phyloP scores from a whole-genome alignment of 2,113 vertebrate species.

The Geothlypis trichas region DNA sequence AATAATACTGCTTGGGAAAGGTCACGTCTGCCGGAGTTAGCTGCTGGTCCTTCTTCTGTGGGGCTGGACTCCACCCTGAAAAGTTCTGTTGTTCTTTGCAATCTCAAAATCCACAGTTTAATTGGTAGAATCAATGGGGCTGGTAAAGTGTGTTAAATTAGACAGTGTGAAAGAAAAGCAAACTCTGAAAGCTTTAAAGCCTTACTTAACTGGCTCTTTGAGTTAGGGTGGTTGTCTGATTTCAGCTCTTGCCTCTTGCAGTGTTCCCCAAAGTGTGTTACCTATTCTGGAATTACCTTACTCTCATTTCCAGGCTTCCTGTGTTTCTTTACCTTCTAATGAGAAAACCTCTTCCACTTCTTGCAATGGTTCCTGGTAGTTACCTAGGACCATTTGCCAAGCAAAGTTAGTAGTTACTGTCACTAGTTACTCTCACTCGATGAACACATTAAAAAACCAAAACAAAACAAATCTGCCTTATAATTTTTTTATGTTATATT shows the following conservation, averaged over 20 bases:
- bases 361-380: neutral
- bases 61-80: neutral
- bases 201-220: neutral
- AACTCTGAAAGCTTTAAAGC: neutral
- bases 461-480: neutral
- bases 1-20: constrained; percentile 35
- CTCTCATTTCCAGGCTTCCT: neutral
- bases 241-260: neutral
- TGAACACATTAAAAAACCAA: neutral
- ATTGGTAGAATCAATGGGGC: neutral
- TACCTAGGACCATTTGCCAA: neutral
- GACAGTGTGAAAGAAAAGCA: neutral
- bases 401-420: neutral
- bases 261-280: neutral
- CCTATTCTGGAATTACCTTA: neutral
- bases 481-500: neutral
- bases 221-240: neutral
- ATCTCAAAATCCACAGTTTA: neutral
- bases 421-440: neutral
- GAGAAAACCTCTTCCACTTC: neutral
- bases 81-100: neutral
- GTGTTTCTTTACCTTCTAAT: neutral
- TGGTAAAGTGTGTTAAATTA: neutral
- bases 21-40: constrained; percentile 43
- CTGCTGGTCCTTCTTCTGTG: accelerated